Conservation (phyloP, 2,797 vertebrate species). For the Benthosema pterotum region DNA sequence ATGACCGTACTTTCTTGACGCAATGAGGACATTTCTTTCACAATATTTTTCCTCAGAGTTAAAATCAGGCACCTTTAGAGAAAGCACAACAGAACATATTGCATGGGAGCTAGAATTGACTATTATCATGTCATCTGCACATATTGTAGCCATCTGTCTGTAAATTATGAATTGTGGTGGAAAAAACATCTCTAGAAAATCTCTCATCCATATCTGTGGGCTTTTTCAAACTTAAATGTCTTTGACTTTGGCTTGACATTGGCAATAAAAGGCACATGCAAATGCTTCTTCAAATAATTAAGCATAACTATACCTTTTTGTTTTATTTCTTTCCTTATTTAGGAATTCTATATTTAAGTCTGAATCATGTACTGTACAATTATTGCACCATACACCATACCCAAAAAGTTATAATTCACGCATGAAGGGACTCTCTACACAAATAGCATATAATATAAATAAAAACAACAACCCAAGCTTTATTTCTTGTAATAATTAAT, state of each 20-base stretch:
- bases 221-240: slow-evolving; percentile 5
- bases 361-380: no score
- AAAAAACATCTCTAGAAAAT: neutral
- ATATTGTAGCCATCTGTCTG: neutral
- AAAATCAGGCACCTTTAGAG: neutral
- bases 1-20: slow-evolving; percentile 20
- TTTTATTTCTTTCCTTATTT: no score
- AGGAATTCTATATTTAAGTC: no score
- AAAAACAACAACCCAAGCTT: no score
- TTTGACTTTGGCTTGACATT: slow-evolving; percentile 7
- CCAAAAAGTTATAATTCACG: no score
- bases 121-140: slow-evolving; percentile 6
- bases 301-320: slow-evolving; percentile 15
- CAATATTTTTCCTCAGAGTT: neutral
- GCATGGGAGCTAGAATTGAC: neutral
- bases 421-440: no score
- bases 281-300: slow-evolving; percentile 42
- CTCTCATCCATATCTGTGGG: slow-evolving; percentile 2
- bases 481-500: no score
- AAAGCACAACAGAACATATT: neutral
- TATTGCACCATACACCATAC: no score
- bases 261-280: slow-evolving; percentile 19
- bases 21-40: slow-evolving; percentile 15
- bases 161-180: slow-evolving; percentile 1
- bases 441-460: no score